Conservation (phyloP, 2,888 invertebrate genomes). For the Drosophila percnosoma region DNA sequence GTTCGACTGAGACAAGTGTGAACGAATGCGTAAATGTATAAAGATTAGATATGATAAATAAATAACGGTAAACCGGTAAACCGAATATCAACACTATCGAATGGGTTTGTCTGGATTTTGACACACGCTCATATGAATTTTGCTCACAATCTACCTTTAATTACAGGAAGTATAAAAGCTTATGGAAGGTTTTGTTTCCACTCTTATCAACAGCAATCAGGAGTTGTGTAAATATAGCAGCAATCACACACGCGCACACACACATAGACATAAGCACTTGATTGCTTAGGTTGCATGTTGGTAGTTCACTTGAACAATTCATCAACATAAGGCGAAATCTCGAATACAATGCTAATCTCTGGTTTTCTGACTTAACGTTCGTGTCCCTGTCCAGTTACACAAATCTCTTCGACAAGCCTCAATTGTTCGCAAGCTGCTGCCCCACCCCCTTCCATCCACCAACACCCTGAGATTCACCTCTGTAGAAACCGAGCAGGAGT, state of each 20-base stretch:
- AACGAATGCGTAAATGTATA: neutral
- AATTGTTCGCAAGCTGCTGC: slow-evolving; percentile 55
- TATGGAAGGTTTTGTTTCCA: neutral
- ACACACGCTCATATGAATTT: neutral
- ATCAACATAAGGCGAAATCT: slow-evolving; percentile 21
- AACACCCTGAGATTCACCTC: slow-evolving; percentile 29
- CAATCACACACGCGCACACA: neutral
- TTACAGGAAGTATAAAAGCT: neutral
- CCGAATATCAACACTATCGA: neutral
- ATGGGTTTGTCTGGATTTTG: neutral
- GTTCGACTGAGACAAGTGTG: neutral
- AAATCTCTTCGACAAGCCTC: slow-evolving; percentile 54
- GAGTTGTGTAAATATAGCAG: neutral
- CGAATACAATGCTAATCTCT: slow-evolving; percentile 42
- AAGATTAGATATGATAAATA: neutral
- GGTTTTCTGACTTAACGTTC: slow-evolving; percentile 16
- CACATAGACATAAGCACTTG: slow-evolving; percentile 9
- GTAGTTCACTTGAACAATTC: slow-evolving; percentile 23
- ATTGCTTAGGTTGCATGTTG: slow-evolving; percentile 13
- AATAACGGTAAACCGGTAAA: neutral
- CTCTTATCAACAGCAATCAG: neutral
- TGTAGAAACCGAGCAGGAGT: slow-evolving; percentile 11
- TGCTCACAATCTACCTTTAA: neutral
- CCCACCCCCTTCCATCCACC: no score
- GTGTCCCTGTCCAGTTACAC: slow-evolving; percentile 58